Evolutionary conservation across 2,797 vertebrate species (phyloP), one percentile per base, ranked within the genome.

Genomic region (Leptoclinus maculatus): DNA sequence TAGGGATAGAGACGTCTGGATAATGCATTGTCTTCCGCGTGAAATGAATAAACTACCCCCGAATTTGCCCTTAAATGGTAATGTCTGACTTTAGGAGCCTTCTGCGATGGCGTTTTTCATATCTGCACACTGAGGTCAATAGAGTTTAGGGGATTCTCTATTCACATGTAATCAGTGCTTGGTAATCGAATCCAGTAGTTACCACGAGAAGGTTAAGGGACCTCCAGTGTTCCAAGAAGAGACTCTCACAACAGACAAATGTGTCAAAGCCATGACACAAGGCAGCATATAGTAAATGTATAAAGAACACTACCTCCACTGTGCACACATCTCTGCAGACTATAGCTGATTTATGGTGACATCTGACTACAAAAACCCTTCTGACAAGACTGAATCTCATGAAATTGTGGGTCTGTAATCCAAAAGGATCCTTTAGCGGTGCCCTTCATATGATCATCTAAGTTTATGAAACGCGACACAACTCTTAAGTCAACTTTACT

Each of bases 1-100:
- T 13, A 16, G 2, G 25, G 68, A 66, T 5, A 21, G 21, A 78
- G 3, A 34, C 57, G 57, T 68, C 72, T 64, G 74, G 12, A 14
- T 67, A 34, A 34, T 67, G 49, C 41, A 47, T 60, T 39, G 56
- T 53, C 66, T 41, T 23, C 41, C 38, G 38, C 21, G 51, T 70
- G 43, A 36, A 56, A 47, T 32, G n/a, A 45, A 58, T 58, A 73
- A 41, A n/a, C 54, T 45, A 34, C 39, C 53, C 45, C 21, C 43
- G 21, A 65, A 36, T 62, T 56, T 85, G 75, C 65, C 87, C 83
- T 85, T 89, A 87, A 77, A 85, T 82, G 87, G 87, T 79, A 63
- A 83, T 2, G 66, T 60, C 34, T 49, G 63, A 19, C 60, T 67
- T 76, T 34, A 49, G 34, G 57, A 72, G 27, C 57, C 59, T 69